phyloP scores from a whole-genome alignment of 2,888 invertebrate genomes.

The Lycaena phlaeas region DNA sequence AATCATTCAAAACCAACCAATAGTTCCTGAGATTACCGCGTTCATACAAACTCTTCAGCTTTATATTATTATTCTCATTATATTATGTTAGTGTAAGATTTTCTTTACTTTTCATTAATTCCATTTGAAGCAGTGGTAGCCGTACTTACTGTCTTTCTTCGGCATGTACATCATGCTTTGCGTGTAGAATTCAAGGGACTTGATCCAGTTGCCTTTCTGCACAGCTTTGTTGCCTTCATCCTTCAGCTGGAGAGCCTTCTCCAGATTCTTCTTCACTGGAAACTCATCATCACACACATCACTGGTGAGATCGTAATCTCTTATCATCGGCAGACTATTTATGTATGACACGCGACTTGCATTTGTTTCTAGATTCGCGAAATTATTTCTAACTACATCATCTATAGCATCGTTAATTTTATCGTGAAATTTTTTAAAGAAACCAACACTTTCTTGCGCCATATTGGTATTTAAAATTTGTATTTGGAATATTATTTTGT shows the following conservation, averaged over 20 bases:
- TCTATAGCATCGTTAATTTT: constrained; percentile 67
- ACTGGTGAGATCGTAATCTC: constrained; percentile 59
- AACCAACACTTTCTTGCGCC: constrained; percentile 53
- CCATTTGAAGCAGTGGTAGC: too few species aligned
- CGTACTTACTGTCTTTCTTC: constrained; percentile 75
- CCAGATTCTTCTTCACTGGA: constrained; percentile 68
- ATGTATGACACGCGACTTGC: constrained; percentile 76
- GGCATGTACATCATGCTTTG: constrained; percentile 79
- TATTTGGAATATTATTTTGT: background rate
- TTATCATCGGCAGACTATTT: constrained; percentile 67
- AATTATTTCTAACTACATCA: constrained; percentile 75
- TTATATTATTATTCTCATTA: too few species aligned
- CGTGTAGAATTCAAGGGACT: constrained; percentile 80
- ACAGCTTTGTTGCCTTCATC: constrained; percentile 82
- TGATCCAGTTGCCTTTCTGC: constrained; percentile 77
- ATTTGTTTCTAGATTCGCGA: constrained; percentile 75
- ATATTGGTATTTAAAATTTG: constrained; percentile 26
- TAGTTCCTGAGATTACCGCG: too few species aligned
- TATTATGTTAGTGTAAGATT: too few species aligned
- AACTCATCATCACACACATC: constrained; percentile 46
- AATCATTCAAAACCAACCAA: too few species aligned
- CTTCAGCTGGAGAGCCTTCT: constrained; percentile 76
- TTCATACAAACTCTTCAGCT: too few species aligned
- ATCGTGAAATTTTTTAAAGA: constrained; percentile 78
- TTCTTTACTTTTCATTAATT: too few species aligned